Evolutionary conservation across 2,113 vertebrate species (phyloP).

Genomic region (Solea solea): DNA sequence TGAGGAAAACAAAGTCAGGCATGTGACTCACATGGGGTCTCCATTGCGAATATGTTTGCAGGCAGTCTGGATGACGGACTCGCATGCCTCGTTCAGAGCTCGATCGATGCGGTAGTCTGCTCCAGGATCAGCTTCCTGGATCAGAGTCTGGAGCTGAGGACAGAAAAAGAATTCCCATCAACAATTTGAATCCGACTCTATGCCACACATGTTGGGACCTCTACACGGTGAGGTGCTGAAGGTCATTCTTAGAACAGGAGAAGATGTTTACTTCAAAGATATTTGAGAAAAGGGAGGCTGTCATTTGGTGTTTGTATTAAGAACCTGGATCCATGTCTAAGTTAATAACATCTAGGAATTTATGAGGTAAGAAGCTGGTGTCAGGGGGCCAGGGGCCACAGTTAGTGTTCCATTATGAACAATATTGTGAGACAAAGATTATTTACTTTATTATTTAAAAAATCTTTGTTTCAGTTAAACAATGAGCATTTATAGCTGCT

Average conservation of each 20-base stretch:
- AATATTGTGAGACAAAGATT: too few relatives aligned
- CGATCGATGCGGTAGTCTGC: constrained; percentile 95
- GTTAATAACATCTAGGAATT: not conserved
- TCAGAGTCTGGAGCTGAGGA: constrained; percentile 90
- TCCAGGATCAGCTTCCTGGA: constrained; percentile 93
- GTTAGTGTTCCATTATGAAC: too few relatives aligned
- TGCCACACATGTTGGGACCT: not conserved
- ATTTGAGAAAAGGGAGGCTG: not conserved
- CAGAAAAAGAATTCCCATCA: not conserved
- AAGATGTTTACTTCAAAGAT: too few relatives aligned
- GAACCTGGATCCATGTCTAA: not conserved
- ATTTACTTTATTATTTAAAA: not conserved
- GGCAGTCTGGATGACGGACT: constrained; percentile 95
- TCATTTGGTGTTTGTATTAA: not conserved
- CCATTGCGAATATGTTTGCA: constrained; percentile 96
- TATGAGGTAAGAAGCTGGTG: not conserved
- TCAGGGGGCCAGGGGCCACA: too few relatives aligned
- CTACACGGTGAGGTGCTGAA: not conserved
- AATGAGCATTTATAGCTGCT: too few relatives aligned
- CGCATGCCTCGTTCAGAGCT: constrained; percentile 94
- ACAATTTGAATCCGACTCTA: not conserved
- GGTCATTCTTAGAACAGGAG: not conserved
- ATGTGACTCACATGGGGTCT: constrained; percentile 91
- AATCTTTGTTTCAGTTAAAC: not conserved
- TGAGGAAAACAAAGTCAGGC: not conserved